Evolutionary conservation across 1,140 invertebrate species (phyloP).

Genomic region (Drosophila truncata): DNA sequence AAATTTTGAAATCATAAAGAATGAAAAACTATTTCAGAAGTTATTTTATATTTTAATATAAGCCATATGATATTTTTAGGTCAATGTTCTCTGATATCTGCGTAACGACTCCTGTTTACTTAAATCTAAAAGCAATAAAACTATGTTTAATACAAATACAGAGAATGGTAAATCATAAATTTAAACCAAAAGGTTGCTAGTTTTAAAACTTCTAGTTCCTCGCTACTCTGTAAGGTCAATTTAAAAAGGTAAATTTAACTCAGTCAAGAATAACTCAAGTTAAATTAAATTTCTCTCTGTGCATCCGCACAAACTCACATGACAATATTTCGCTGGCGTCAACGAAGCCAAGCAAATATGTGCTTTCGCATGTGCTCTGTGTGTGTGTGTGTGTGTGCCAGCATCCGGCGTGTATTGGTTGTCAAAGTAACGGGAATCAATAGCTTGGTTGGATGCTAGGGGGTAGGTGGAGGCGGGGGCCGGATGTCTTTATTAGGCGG

Average conservation of each 20-base stretch:
- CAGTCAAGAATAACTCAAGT: neutral
- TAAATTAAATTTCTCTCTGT: constrained; percentile 2
- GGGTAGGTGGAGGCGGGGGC: neutral
- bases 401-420: constrained; percentile 73
- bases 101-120: too few species aligned
- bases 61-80: too few species aligned
- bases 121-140: neutral
- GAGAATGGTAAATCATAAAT: neutral
- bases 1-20: neutral
- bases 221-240: neutral
- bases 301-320: constrained; percentile 29
- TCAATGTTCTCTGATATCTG: neutral
- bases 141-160: neutral
- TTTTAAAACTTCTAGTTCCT: too few species aligned
- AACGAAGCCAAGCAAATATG: constrained; percentile 70
- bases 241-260: too few species aligned
- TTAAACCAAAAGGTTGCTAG: neutral
- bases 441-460: constrained; percentile 27
- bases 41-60: neutral
- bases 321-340: constrained; percentile 58
- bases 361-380: constrained; percentile 24
- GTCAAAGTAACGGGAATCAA: constrained; percentile 76
- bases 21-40: neutral
- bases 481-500: constrained; percentile 69
- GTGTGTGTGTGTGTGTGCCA: constrained; percentile 47